Base-by-base conservation (phyloP, 64 coral and sea anemone species). In the Stichodactyla mertensii region DNA sequence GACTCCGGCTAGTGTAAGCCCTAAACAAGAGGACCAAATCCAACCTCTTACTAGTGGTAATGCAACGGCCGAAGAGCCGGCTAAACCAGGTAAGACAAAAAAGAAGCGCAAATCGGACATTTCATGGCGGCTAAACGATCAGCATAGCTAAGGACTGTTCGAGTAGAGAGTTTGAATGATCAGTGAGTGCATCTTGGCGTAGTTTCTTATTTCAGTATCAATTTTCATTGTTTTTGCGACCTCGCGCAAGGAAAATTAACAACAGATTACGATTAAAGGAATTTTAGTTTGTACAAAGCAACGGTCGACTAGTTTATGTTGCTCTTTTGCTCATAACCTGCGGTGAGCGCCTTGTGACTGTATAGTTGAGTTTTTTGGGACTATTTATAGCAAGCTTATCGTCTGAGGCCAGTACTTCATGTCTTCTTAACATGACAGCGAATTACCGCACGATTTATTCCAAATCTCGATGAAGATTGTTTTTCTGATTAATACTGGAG, bases 11-110 rank as follows among this genome's bases (percentile, higher is more conserved):
- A 24, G 27, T 74, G 69, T 74, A 0, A 74, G 15, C 5, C 24
- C 24, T 23, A 64, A 85, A 64, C 83, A 85, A 55, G 83, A 85
- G n/a, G 27, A 61, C 36, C 53, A 56, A 60, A 15, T 64, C n/a
- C 60, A 61, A 12, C 55, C 83, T 61, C 10, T 55, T 5, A 5
- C 57, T 1, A 23, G 16, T 10, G 27, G 69, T 31, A 74, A 11
- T 10, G 10, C n/a, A 27, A 9, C 79, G 22, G 22, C 56, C 6
- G 27, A 56, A 5, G 57, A 85, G 15, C 55, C 55, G 19, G 16
- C 56, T 7, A 85, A 85, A 85, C 57, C 45, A 58, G 56, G 83
- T 85, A 85, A 11, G 19, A 23, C 22, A 74, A n/a, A 20, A 20
- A n/a, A 69, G 18, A 74, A 74, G 10, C 18, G 12, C 69, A 13